A percentile compares a stretch with the other conserved stretches of the same genome.
These are phyloP conservation scores for roundworm (Caenorhabditis elegans) DNA, from an alignment of 1,140 invertebrate genomes.

Conservation along the genomic window DNA sequence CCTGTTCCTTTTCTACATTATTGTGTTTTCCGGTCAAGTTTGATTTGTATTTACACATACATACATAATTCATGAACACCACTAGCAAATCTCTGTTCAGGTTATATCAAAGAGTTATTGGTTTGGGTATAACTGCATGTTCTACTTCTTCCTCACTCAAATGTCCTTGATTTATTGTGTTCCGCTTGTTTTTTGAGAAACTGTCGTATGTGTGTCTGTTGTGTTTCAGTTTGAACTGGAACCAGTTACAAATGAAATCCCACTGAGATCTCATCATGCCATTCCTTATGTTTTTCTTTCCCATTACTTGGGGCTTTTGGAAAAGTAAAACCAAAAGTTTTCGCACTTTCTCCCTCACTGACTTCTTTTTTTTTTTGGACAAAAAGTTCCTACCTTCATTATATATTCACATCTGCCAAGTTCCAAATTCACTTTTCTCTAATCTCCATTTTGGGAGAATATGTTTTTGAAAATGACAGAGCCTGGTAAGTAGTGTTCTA, in stretches of 20 bases:
- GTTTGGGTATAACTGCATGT: background rate
- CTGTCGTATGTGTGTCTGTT: too few species aligned
- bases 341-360: background rate
- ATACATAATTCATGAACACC: background rate
- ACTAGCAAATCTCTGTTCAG: background rate
- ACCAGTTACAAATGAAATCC: conserved; percentile 4
- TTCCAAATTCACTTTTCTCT: background rate
- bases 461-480: too few species aligned
- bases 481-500: too few species aligned
- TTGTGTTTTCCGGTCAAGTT: conserved; percentile 5
- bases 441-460: background rate
- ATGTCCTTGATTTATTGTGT: background rate
- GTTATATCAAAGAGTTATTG: background rate
- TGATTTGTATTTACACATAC: conserved; percentile 1
- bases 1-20: background rate
- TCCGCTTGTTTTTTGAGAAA: background rate
- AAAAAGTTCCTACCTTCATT: conserved; percentile 2
- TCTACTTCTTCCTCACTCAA: background rate
- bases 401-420: conserved; percentile 6
- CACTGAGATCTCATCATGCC: background rate
- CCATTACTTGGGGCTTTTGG: conserved; percentile 8
- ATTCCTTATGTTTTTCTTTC: background rate
- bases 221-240: conserved; percentile 1
- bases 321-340: conserved; percentile 27
- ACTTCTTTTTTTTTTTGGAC: background rate